Percentiles rank a stretch among this genome's conserved stretches.
These are phyloP conservation scores for Prunella fulvescens DNA, from an alignment of 2,113 vertebrate species.

Conservation along the genomic window DNA sequence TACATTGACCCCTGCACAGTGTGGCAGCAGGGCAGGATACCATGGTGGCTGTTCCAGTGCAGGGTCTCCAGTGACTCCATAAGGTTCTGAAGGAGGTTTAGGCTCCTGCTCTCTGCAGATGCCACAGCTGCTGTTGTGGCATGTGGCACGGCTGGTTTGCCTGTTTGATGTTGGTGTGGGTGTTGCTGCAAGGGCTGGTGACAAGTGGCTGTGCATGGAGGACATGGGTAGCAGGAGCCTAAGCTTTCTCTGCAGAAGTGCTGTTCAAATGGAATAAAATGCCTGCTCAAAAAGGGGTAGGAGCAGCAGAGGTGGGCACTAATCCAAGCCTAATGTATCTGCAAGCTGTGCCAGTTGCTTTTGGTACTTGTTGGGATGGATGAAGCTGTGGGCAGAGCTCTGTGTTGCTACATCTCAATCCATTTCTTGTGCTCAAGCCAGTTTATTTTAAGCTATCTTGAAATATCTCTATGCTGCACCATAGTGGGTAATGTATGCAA, in stretches of 20 bases:
- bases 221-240: background rate
- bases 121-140: background rate
- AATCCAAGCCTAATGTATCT: background rate
- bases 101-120: background rate
- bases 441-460: slow-evolving; percentile 51
- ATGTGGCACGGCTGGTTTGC: background rate
- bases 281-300: background rate
- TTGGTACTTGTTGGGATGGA: background rate
- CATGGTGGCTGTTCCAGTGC: background rate
- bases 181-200: background rate
- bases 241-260: background rate
- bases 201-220: background rate
- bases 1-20: too few relatives aligned
- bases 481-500: slow-evolving; percentile 22
- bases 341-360: background rate
- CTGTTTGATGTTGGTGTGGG: background rate
- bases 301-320: background rate
- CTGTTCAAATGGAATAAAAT: background rate
- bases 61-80: background rate
- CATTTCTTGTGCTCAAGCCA: background rate
- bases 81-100: background rate
- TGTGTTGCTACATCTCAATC: background rate
- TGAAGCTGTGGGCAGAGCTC: background rate
- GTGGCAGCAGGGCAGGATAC: background rate
- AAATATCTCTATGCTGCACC: background rate